Evolutionary conservation across 2,113 vertebrate species (phyloP).

Genomic region (Elephas maximus): DNA sequence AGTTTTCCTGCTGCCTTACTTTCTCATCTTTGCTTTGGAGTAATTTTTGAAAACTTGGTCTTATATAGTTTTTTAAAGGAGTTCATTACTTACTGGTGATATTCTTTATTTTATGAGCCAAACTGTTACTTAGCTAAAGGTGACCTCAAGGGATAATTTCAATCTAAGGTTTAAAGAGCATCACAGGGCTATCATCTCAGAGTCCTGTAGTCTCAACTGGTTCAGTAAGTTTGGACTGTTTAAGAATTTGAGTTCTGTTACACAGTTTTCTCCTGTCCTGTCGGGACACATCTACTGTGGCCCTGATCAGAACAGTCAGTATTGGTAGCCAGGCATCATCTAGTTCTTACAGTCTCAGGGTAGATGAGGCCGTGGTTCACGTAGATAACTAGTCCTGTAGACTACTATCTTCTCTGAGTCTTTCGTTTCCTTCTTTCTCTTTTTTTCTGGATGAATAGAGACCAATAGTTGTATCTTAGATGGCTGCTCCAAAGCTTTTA

Average conservation of each 20-base stretch:
- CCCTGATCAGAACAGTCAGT: neutral
- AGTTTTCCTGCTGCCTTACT: neutral
- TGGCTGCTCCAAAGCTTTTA: neutral
- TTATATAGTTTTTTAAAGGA: neutral
- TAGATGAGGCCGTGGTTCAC: neutral
- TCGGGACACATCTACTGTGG: neutral
- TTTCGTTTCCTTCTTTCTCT: neutral
- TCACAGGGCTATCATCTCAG: neutral
- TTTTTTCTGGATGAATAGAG: neutral
- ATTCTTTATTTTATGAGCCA: neutral
- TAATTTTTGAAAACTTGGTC: neutral
- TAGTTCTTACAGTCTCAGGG: neutral
- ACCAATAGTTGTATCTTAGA: neutral
- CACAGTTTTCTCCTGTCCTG: neutral
- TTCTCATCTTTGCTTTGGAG: neutral
- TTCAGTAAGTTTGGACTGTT: neutral
- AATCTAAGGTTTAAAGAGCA: neutral
- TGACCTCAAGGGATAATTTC: neutral
- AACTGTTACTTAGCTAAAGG: neutral
- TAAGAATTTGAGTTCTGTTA: neutral
- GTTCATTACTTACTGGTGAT: neutral
- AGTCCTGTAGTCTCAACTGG: neutral
- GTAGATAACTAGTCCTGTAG: neutral
- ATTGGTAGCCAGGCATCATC: neutral
- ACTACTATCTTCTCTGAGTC: neutral